Conservation (phyloP, 2,113 vertebrate genomes). For the Mus pahari region DNA sequence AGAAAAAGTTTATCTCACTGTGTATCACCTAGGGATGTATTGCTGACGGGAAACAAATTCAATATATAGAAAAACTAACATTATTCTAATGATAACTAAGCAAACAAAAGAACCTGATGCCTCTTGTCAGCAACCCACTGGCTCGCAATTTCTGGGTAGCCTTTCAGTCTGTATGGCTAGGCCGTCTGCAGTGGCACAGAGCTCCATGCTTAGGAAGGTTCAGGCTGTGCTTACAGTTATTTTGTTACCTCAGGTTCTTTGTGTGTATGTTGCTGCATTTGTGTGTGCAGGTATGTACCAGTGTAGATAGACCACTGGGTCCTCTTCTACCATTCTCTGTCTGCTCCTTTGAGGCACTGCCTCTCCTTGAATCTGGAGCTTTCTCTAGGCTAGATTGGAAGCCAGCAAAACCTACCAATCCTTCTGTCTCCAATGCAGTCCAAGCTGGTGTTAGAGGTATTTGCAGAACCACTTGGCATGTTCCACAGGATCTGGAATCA, state of each 20-base stretch:
- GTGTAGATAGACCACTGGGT: background rate
- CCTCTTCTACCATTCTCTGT: background rate
- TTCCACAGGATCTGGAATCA: background rate
- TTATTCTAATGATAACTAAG: background rate
- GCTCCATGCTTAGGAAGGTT: background rate
- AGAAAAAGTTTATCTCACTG: background rate
- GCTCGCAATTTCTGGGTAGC: background rate
- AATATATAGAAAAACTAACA: conserved; percentile 8
- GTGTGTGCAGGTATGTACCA: too few relatives aligned
- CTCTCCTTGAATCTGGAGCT: background rate
- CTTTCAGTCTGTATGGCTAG: background rate
- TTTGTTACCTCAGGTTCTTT: background rate
- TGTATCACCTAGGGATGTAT: background rate
- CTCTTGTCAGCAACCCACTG: background rate
- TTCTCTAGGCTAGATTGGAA: background rate
- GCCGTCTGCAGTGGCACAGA: background rate
- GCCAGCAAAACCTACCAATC: background rate
- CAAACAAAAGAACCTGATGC: background rate
- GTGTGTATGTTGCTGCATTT: background rate
- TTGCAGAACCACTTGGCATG: background rate
- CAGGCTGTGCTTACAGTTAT: background rate
- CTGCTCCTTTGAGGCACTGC: background rate
- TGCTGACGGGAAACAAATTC: background rate
- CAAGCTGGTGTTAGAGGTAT: background rate
- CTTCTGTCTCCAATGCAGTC: background rate